Conservation (phyloP, 2,797 vertebrate genomes). For the Staurois parvus region DNA sequence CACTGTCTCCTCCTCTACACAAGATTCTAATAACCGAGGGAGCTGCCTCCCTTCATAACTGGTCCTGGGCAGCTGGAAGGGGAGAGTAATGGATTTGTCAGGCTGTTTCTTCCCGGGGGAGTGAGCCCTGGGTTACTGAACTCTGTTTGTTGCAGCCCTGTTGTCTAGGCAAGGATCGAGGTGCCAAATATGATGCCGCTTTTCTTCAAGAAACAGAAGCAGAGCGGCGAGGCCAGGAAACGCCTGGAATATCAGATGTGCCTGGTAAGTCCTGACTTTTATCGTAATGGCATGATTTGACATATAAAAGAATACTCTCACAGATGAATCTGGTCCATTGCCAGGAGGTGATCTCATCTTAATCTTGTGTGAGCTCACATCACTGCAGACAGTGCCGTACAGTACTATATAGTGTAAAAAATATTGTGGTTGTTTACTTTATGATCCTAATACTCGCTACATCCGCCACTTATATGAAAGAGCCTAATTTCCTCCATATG, state of each 20-base stretch:
- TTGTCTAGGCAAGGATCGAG: background rate
- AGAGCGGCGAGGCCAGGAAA: conserved; percentile 86
- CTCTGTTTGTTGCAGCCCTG: background rate
- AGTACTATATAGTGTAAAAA: conserved; percentile 27
- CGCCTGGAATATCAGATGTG: conserved; percentile 92
- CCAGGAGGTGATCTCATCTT: conserved; percentile 16
- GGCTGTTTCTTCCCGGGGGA: background rate
- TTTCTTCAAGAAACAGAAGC: conserved; percentile 91
- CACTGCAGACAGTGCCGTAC: conserved; percentile 10
- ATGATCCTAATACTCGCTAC: too few relatives aligned
- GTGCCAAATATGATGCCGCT: conserved; percentile 81
- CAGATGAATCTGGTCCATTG: background rate
- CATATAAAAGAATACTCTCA: background rate
- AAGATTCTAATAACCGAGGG: background rate
- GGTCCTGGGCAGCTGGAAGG: background rate
- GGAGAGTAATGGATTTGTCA: background rate
- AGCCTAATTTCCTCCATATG: too few relatives aligned
- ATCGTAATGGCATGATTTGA: background rate
- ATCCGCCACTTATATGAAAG: too few relatives aligned
- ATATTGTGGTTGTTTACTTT: background rate
- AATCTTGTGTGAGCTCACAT: background rate
- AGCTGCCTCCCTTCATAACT: background rate
- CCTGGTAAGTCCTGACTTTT: conserved; percentile 78
- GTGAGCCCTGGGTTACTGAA: background rate
- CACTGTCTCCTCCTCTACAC: background rate